These are phyloP conservation scores for Drosophila novamexicana DNA, from an alignment of 1,140 invertebrate species.

Conservation along the genomic window DNA sequence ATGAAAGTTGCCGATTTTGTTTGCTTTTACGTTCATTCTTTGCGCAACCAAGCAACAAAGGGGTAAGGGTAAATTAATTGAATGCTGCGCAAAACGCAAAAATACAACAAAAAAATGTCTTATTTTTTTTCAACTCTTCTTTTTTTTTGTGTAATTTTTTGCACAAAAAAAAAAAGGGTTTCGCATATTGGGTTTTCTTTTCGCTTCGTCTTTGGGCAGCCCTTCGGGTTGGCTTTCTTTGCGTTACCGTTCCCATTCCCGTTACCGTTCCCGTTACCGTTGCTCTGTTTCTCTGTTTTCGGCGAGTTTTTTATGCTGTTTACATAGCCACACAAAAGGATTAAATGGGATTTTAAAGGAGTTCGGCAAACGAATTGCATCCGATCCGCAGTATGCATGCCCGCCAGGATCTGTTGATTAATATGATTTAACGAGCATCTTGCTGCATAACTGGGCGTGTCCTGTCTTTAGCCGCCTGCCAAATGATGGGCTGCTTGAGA, in stretches of 20 bases:
- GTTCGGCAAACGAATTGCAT: conserved; percentile 44
- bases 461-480: conserved; percentile 36
- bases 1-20: conserved; percentile 69
- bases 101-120: conserved; percentile 46
- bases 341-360: conserved; percentile 74
- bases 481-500: conserved; percentile 15
- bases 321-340: conserved; percentile 78
- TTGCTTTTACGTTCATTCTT: conserved; percentile 36
- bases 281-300: conserved; percentile 20
- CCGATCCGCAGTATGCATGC: conserved; percentile 17
- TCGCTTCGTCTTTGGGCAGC: conserved; percentile 20
- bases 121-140: conserved; percentile 72
- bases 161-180: conserved; percentile 28
- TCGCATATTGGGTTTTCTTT: conserved; percentile 51
- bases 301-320: conserved; percentile 69
- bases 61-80: conserved; percentile 63
- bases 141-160: conserved; percentile 32
- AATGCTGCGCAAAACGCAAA: conserved; percentile 47
- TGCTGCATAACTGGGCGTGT: conserved; percentile 34
- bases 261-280: neutral
- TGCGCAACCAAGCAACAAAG: conserved; percentile 8
- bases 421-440: conserved; percentile 71
- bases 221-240: conserved; percentile 37
- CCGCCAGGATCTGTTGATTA: conserved; percentile 60
- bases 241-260: neutral